Conservation (phyloP, 1,140 invertebrate genomes). For the Ceratoteleas bidentatus region DNA sequence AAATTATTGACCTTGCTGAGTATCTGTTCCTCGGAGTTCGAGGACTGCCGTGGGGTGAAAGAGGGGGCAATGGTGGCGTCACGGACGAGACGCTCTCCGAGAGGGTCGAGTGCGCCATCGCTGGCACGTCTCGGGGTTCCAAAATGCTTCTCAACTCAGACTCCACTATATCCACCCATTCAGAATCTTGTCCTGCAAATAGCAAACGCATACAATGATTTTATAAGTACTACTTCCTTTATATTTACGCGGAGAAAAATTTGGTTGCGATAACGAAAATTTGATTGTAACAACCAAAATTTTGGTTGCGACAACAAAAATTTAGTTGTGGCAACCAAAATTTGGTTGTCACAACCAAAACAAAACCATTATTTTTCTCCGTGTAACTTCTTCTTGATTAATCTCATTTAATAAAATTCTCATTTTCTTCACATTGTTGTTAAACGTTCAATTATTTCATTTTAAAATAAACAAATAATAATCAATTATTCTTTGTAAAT, state of each 20-base stretch:
- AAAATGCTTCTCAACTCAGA: constrained; percentile 89
- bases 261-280: no score
- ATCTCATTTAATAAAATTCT: no score
- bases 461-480: no score
- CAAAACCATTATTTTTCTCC: no score
- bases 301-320: no score
- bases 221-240: neutral
- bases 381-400: no score
- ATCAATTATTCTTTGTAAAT: no score
- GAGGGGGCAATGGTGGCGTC: constrained; percentile 88
- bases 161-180: constrained; percentile 92
- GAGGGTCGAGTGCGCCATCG: constrained; percentile 82
- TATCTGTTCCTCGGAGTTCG: constrained; percentile 77
- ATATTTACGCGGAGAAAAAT: neutral
- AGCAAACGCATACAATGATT: neutral
- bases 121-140: constrained; percentile 83
- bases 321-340: no score
- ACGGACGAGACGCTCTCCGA: constrained; percentile 87
- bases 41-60: constrained; percentile 85
- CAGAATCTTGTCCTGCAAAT: constrained; percentile 85
- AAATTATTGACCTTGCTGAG: constrained; percentile 67
- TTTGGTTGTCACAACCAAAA: no score
- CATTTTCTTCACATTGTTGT: no score
- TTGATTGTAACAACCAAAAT: no score
- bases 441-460: no score